Base-by-base conservation (phyloP, 2,797 vertebrate species). In the Macropodus opercularis region DNA sequence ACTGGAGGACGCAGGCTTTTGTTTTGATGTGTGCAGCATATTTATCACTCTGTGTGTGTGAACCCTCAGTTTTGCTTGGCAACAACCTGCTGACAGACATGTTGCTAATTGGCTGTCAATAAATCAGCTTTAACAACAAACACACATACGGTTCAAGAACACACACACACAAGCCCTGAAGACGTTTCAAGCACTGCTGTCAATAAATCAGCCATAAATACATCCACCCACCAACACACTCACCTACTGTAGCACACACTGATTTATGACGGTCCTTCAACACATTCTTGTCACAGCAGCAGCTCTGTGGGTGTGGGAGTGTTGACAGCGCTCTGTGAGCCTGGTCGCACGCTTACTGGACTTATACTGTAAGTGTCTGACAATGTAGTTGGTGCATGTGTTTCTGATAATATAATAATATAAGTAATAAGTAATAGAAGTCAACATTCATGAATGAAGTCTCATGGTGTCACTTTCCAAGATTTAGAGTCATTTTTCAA, bases 241-340 rank as follows among this genome's bases (percentile, higher is more conserved):
- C 55, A 75, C 66, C 47, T 51, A 50, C 44, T 57, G 21, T 4
- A 50, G 41, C 77, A 69, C 39, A 21, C 34, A 46, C 29, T 77
- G 77, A 89, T 87, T 86, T 83, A 87, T 74, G 69, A 67, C 35
- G 24, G 34, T 63, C 72, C 79, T 64, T 85, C 63, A 75, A 70
- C 80, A 77, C 72, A 51, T 79, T 82, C 70, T 26, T 59, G 74
- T 74, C 80, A 77, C 39, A 59, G 77, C 64, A 54, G 76, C 64
- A 76, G 66, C 50, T 46, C 81, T 62, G 81, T 60, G 66, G 62
- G 67, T 51, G 69, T 77, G 71, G 49, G 61, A 55, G 72, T 63
- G 74, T 69, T 79, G 70, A 82, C 81, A 70, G 62, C 68, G 69
- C 54, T 21, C 17, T 54, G 64, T 51, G 72, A 81, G 70, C 15